Percentiles rank a stretch among this genome's conserved stretches.
phyloP scores from a whole-genome alignment of 2,888 invertebrate species.

The Drosophila flavopinicola region DNA sequence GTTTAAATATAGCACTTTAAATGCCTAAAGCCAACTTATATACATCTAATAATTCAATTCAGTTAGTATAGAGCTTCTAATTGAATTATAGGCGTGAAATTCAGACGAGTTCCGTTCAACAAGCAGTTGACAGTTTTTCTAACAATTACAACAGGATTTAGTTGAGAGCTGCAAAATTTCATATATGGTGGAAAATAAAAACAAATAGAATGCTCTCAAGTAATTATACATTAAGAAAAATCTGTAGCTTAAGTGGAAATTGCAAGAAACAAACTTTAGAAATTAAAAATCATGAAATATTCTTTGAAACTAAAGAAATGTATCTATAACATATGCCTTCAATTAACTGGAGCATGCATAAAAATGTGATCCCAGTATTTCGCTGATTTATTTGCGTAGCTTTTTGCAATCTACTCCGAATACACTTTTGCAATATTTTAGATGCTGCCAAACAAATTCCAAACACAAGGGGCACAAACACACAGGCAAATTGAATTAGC shows the following conservation, averaged over 20 bases:
- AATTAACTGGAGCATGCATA: neutral
- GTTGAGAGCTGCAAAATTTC: too few relatives aligned
- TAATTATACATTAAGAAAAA: too few relatives aligned
- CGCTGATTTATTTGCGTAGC: conserved; percentile 16
- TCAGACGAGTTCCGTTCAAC: too few relatives aligned
- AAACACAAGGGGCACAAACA: conserved; percentile 29
- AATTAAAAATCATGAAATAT: conserved; percentile 39
- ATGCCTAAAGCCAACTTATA: neutral
- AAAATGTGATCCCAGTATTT: neutral
- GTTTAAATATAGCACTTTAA: neutral
- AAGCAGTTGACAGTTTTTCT: too few relatives aligned
- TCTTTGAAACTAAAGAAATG: conserved; percentile 2
- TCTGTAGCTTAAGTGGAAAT: too few relatives aligned
- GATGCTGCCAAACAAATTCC: conserved; percentile 39
- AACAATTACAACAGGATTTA: too few relatives aligned
- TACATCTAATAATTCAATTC: conserved; percentile 15
- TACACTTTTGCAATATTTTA: conserved; percentile 20
- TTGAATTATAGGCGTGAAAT: conserved; percentile 43
- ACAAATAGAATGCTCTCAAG: too few relatives aligned
- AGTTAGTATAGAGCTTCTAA: conserved; percentile 58
- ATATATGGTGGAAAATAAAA: too few relatives aligned
- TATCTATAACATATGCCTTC: neutral
- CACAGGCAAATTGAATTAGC: conserved; percentile 75
- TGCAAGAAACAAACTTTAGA: too few relatives aligned
- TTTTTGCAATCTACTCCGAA: conserved; percentile 28